Evolutionary conservation across 2,113 vertebrate species (phyloP), one percentile per base, ranked within the genome.

Genomic region (rat (Rattus norvegicus)): DNA sequence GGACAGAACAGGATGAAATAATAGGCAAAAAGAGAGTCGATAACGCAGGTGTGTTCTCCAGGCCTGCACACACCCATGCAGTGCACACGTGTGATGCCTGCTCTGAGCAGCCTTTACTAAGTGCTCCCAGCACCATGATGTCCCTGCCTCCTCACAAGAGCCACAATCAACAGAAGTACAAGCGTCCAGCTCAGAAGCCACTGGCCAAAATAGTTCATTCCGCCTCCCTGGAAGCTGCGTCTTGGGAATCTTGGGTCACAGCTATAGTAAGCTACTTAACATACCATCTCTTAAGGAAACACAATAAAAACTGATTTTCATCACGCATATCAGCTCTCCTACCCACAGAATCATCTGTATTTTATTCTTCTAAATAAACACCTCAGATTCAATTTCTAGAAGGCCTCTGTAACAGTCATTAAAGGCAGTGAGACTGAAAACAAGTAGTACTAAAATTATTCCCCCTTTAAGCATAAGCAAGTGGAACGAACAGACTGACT

Each of bases 341-440:
- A 63, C 4, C 17, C 83, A 83, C 22, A 67, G 14, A 59, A 43
- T 83, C 69, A 56, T 75, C 84, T 81, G 1, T 75, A 47, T 28
- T 75, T 65, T 73, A 65, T 56, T 92, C 73, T 86, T 91, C 54
- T 76, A 83, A 49, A 16, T 77, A 76, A 63, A 86, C 36, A 73
- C 12, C 43, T 59, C 43, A 28, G 72, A n/a, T 54, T 49, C 65
- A 79, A 86, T 69, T 91, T 95, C 81, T 87, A 28, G 26, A 80
- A 94, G 73, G 72, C 26, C 26, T 86, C 81, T n/a, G 30, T 86
- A 67, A 80, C 0, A 69, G 56, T 81, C 94, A 94, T 95, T 84
- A 90, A 94, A 95, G 73, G 89, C n/a, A 72, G 22, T 28, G 33
- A 90, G 39, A 80, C 63, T 96, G 17, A 91, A 94, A 95, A 86